These are phyloP conservation scores for Spilosoma lubricipeda DNA, from an alignment of 2,888 invertebrate genomes.

Conservation along the genomic window DNA sequence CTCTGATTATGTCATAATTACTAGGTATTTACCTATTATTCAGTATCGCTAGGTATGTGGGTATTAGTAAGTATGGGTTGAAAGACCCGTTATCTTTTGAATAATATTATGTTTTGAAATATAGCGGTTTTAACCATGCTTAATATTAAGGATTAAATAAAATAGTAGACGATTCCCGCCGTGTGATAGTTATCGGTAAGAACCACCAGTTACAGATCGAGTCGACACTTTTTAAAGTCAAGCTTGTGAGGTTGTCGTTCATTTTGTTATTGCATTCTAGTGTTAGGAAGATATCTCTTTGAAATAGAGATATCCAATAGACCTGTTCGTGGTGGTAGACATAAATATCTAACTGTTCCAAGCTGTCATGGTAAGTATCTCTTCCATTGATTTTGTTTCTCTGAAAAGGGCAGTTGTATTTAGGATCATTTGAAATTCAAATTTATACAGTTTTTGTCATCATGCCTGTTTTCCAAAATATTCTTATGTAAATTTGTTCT, in stretches of 20 bases:
- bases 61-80: background rate
- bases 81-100: background rate
- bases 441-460: background rate
- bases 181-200: too few relatives aligned
- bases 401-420: background rate
- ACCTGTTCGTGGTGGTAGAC: background rate
- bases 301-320: background rate
- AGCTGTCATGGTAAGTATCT: background rate
- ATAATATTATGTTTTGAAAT: background rate
- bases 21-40: background rate
- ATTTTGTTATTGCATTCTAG: background rate
- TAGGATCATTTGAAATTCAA: background rate
- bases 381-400: background rate
- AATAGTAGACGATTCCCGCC: background rate
- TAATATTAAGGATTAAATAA: background rate
- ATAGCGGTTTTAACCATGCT: background rate
- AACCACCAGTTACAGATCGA: too few relatives aligned
- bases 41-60: background rate
- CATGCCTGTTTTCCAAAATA: background rate
- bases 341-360: background rate
- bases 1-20: slow-evolving; percentile 9
- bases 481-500: background rate
- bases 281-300: too few relatives aligned
- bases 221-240: background rate
- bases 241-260: background rate